Evolutionary conservation across 2,113 vertebrate species (phyloP).

Genomic region (Aramus guarauna): DNA sequence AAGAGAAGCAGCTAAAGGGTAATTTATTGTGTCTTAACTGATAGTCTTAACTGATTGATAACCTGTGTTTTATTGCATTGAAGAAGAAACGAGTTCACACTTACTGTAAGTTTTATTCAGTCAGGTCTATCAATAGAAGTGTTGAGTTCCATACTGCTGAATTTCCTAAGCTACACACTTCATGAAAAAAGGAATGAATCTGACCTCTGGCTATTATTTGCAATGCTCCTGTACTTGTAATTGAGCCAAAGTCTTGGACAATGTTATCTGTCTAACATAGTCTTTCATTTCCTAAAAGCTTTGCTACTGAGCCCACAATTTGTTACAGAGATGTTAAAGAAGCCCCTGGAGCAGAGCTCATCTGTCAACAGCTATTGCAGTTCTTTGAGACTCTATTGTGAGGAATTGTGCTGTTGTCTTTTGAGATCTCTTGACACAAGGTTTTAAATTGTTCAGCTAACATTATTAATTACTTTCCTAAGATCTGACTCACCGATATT

Average conservation of each 20-base stretch:
- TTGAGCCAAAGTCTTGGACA: neutral
- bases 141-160: neutral
- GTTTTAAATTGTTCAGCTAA: neutral
- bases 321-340: neutral
- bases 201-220: neutral
- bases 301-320: neutral
- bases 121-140: neutral
- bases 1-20: neutral
- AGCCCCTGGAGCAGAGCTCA: neutral
- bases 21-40: neutral
- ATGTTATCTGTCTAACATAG: neutral
- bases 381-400: neutral
- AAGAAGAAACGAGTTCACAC: neutral
- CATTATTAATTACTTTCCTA: neutral
- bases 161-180: neutral
- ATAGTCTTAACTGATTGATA: neutral
- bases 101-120: neutral
- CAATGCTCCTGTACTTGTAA: neutral
- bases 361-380: neutral
- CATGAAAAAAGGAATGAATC: neutral
- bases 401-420: neutral
- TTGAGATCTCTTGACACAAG: neutral
- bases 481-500: neutral
- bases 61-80: neutral
- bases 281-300: neutral